A percentile compares a stretch with the other conserved stretches of the same genome.
phyloP scores from a whole-genome alignment of 1,140 invertebrate species.

The Coptotermes formosanus region DNA sequence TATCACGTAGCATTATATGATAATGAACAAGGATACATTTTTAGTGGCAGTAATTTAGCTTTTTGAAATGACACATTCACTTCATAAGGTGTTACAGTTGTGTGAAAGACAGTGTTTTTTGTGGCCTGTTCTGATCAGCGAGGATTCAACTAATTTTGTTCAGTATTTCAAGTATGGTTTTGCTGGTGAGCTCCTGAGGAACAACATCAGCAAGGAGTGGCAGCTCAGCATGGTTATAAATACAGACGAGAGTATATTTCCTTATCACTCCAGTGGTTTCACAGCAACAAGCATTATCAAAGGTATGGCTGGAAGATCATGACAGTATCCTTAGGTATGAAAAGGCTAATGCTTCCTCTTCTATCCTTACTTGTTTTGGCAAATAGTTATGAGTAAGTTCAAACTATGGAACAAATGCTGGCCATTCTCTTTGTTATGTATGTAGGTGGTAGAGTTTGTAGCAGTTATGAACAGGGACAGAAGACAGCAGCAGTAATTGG shows the following conservation, averaged over 20 bases:
- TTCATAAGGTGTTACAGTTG: slow-evolving; percentile 45
- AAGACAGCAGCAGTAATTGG: too few species aligned
- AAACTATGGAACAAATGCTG: too few species aligned
- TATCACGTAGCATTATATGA: not conserved
- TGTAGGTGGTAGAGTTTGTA: too few species aligned
- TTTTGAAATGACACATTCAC: not conserved
- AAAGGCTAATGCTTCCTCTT: not conserved
- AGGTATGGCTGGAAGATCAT: not conserved
- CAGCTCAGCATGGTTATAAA: slow-evolving; percentile 53
- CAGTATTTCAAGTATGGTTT: slow-evolving; percentile 47
- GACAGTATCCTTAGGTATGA: not conserved
- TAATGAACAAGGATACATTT: not conserved
- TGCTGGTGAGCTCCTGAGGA: slow-evolving; percentile 52
- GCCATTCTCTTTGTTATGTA: too few species aligned
- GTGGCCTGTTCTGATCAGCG: not conserved
- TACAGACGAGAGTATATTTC: slow-evolving; percentile 54
- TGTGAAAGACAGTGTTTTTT: slow-evolving; percentile 45
- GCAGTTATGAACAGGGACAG: too few species aligned
- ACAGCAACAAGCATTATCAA: not conserved
- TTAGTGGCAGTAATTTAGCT: not conserved
- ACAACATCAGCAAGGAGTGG: slow-evolving; percentile 60
- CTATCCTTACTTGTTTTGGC: too few species aligned
- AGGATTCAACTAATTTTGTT: not conserved
- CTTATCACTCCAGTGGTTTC: slow-evolving; percentile 36
- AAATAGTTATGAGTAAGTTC: too few species aligned